These are phyloP conservation scores for Heteromyza rotundicornis DNA, from an alignment of 2,888 invertebrate genomes.

Conservation along the genomic window DNA sequence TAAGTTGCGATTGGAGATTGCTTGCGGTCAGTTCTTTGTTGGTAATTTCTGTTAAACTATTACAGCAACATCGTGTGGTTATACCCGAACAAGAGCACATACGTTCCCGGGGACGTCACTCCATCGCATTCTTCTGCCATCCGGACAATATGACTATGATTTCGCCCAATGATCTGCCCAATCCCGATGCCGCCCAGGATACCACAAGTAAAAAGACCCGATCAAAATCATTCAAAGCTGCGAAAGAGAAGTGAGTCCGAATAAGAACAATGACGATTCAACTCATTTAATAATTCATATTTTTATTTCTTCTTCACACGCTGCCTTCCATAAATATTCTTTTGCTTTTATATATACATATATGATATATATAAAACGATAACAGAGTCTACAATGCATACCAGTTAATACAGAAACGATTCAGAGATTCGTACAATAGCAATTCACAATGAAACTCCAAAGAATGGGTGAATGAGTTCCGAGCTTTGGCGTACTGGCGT, in stretches of 20 bases:
- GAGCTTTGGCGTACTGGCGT: no score
- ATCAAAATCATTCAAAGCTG: slow-evolving; percentile 62
- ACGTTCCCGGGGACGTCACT: slow-evolving; percentile 73
- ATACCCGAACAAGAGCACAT: slow-evolving; percentile 71
- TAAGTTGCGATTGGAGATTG: slow-evolving; percentile 43
- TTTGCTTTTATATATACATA: slow-evolving; percentile 60
- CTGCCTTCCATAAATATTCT: slow-evolving; percentile 55
- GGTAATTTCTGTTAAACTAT: slow-evolving; percentile 13
- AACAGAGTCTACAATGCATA: slow-evolving; percentile 72
- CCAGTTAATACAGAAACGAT: slow-evolving; percentile 74
- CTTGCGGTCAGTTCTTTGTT: neutral
- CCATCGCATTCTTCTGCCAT: slow-evolving; percentile 79
- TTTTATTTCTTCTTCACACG: slow-evolving; percentile 35
- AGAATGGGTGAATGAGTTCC: no score
- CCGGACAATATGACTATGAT: slow-evolving; percentile 65
- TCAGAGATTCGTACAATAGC: slow-evolving; percentile 72
- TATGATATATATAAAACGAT: slow-evolving; percentile 2
- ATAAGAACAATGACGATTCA: neutral
- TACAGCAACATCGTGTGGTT: slow-evolving; percentile 74
- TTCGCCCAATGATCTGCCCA: slow-evolving; percentile 61
- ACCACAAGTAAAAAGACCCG: slow-evolving; percentile 55
- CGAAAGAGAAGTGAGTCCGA: slow-evolving; percentile 60
- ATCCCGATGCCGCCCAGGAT: slow-evolving; percentile 47
- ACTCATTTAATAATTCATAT: slow-evolving; percentile 36
- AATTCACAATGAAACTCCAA: slow-evolving; percentile 47